Conservation (phyloP, 2,888 invertebrate genomes). For the Hypena proboscidalis region DNA sequence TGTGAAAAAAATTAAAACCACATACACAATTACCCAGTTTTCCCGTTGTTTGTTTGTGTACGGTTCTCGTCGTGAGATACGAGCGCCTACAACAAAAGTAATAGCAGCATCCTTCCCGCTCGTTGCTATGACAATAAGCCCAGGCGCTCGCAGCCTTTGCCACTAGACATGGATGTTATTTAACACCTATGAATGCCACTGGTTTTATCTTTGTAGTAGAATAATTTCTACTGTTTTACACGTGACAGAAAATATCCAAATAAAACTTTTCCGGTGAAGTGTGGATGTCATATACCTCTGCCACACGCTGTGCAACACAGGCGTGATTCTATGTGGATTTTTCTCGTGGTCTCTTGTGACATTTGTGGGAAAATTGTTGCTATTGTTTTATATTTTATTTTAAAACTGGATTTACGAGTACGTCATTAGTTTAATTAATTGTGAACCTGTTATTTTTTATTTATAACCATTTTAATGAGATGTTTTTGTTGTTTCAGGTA, state of each 20-base stretch:
- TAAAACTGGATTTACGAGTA: conserved; percentile 3
- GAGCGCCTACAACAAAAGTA: conserved; percentile 32
- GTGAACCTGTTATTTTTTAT: neutral
- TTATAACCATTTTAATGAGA: conserved; percentile 7
- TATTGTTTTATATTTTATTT: conserved; percentile 6
- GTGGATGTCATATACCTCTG: too few species aligned
- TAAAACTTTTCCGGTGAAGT: too few species aligned
- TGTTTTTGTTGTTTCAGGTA: conserved; percentile 41
- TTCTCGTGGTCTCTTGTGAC: conserved; percentile 5
- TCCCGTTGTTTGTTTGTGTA: neutral
- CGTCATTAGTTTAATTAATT: neutral
- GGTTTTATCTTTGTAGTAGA: neutral
- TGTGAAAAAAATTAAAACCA: too few species aligned
- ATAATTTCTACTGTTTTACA: neutral
- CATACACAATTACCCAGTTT: neutral
- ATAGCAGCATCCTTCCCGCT: conserved; percentile 25
- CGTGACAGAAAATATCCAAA: too few species aligned
- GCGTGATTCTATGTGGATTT: conserved; percentile 6
- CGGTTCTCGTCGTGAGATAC: neutral
- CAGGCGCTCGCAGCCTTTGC: conserved; percentile 26
- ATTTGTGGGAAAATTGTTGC: neutral
- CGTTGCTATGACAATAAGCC: conserved; percentile 27
- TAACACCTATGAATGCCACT: conserved; percentile 4
- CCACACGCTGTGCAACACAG: too few species aligned
- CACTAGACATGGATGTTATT: conserved; percentile 14